Base-by-base conservation (phyloP, 2,113 vertebrate genomes). In the Todiramphus saurophagus region DNA sequence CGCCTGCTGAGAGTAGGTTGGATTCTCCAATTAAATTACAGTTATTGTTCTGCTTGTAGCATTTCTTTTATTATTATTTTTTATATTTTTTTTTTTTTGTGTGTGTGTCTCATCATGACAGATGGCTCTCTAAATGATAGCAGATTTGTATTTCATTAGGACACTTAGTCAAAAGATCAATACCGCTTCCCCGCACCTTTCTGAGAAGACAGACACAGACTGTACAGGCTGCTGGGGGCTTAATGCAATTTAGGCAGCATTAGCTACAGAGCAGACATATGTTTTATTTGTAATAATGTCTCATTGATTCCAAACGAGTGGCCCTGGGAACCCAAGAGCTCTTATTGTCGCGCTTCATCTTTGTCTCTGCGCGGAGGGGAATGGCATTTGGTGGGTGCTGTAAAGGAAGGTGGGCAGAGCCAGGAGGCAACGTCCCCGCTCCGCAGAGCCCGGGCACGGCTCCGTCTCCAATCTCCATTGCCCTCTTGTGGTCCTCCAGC, bases 71-170 rank as follows among this genome's bases (percentile, higher is more conserved):
- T 12, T 12, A 12, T 41, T 41, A 13, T 37, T 62, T 58, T 35
- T 50, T n/a, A n/a, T n/a, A n/a, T 50, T 17, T 88, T 96, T 87
- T 84, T 48, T 23, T 48, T 11, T 48, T 21, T 48, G 9, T 48
- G 18, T 48, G 11, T 25, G 24, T 66, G 82, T 56, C 93, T 92
- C 69, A 37, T 64, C 84, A 66, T 96, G 97, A 98, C 97, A 98
- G 97, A 97, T 93, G 97, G 97, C 96, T 89, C 67, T 70, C 69
- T 97, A 96, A 97, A 87, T 72, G 91, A 87, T 46, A 87, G 92
- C 93, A 83, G 93, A 88, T 96, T 96, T 95, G 96, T 96, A 91
- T 97, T 97, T 97, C 93, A 93, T 91, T 94, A 96, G 90, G 94
- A 96, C 81, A 55, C 83, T 91, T 89, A 84, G 94, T 87, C 87